Conservation (phyloP, 2,888 invertebrate genomes). For the Chalcosyrphus nemorum region DNA sequence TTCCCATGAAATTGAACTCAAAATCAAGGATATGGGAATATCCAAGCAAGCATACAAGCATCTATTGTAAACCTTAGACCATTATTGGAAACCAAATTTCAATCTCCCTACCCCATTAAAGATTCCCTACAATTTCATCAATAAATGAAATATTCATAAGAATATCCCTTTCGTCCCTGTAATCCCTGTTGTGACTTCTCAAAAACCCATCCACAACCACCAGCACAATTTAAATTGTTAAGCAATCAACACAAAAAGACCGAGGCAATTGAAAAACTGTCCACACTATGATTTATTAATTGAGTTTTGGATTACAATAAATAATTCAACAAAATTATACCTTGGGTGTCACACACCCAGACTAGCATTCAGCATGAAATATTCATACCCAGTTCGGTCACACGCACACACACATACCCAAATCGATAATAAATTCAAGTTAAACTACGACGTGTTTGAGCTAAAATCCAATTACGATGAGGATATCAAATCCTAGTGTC, state of each 20-base stretch:
- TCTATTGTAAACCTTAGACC: too few species aligned
- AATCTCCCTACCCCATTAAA: neutral
- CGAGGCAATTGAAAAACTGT: neutral
- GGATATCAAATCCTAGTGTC: slow-evolving; percentile 43
- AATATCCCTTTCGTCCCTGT: neutral
- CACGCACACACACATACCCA: too few species aligned
- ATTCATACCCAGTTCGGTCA: neutral
- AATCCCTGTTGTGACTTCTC: neutral
- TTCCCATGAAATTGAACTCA: too few species aligned
- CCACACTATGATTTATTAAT: slow-evolving; percentile 1
- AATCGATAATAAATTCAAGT: slow-evolving; percentile 20
- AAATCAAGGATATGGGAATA: too few species aligned
- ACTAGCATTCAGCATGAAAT: neutral
- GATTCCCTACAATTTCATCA: too few species aligned
- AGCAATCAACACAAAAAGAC: neutral
- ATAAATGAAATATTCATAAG: neutral
- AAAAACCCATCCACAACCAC: neutral
- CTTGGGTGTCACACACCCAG: neutral
- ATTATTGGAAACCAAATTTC: neutral
- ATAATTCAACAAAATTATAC: neutral
- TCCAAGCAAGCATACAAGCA: too few species aligned
- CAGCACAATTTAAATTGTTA: neutral
- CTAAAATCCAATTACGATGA: slow-evolving; percentile 45
- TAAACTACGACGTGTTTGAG: slow-evolving; percentile 7
- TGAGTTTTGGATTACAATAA: neutral